Conservation (phyloP, 1,140 invertebrate species). For the Grapholita molesta region DNA sequence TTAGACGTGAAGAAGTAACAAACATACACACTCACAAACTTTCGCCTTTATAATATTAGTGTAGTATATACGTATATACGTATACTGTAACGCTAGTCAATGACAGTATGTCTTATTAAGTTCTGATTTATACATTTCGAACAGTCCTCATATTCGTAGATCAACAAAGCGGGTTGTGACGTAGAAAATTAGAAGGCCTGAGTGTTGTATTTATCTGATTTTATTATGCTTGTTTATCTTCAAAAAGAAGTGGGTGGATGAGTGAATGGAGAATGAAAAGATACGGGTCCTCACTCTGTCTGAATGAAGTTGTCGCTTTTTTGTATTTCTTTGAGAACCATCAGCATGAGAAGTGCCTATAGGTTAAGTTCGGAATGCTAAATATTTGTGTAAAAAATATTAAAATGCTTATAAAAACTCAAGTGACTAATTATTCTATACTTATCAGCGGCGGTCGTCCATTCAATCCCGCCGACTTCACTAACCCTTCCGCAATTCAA, state of each 20-base stretch:
- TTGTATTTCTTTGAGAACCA: background rate
- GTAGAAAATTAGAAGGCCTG: conserved; percentile 23
- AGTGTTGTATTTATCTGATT: conserved; percentile 1
- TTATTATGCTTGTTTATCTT: background rate
- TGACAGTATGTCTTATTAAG: no score
- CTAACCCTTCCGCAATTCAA: no score
- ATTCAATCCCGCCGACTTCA: no score
- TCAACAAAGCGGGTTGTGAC: conserved; percentile 26
- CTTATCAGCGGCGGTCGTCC: no score
- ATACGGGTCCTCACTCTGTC: background rate
- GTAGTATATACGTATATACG: no score
- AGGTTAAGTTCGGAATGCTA: background rate
- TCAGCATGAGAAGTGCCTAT: background rate
- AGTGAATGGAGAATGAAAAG: background rate
- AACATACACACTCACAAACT: no score
- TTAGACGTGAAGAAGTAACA: no score
- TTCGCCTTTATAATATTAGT: no score
- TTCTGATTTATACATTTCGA: no score
- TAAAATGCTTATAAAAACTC: no score
- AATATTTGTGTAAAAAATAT: background rate
- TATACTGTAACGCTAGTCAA: no score
- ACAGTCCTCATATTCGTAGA: conserved; percentile 26
- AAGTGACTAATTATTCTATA: no score
- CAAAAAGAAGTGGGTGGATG: background rate
- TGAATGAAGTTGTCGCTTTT: background rate